Evolutionary conservation across 2,888 invertebrate species (phyloP).

Genomic region (Drosophila multiciliata): DNA sequence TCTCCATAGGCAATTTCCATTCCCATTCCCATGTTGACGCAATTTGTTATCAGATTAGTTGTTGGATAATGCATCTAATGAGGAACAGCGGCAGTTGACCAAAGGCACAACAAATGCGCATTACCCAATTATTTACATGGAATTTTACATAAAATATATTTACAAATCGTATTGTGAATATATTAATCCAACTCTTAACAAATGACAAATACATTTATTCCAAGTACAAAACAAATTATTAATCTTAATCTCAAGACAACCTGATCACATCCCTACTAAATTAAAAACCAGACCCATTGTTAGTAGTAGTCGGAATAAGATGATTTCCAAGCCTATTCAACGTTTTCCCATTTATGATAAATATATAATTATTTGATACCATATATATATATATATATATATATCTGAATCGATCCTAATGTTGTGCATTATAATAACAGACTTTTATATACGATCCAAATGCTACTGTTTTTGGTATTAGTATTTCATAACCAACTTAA

Average conservation of each 20-base stretch:
- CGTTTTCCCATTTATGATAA: not conserved
- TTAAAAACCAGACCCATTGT: not conserved
- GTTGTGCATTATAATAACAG: no score
- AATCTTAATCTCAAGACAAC: not conserved
- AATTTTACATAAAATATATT: not conserved
- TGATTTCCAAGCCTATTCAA: not conserved
- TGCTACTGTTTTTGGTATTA: not conserved
- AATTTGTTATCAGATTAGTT: slow-evolving; percentile 68
- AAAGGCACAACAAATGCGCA: not conserved
- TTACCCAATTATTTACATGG: not conserved
- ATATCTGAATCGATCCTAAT: not conserved
- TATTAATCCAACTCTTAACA: not conserved
- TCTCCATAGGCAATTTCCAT: not conserved
- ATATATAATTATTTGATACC: not conserved
- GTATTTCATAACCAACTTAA: not conserved
- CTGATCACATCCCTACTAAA: not conserved
- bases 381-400: not conserved
- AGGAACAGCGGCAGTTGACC: slow-evolving; percentile 15
- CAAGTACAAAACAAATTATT: not conserved
- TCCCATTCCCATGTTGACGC: slow-evolving; percentile 17
- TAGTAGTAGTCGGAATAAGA: not conserved
- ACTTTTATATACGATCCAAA: not conserved
- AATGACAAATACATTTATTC: not conserved
- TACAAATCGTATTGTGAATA: not conserved
- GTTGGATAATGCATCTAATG: slow-evolving; percentile 50